Evolutionary conservation across 2,888 invertebrate species (phyloP).

Genomic region (Netelia inedita): DNA sequence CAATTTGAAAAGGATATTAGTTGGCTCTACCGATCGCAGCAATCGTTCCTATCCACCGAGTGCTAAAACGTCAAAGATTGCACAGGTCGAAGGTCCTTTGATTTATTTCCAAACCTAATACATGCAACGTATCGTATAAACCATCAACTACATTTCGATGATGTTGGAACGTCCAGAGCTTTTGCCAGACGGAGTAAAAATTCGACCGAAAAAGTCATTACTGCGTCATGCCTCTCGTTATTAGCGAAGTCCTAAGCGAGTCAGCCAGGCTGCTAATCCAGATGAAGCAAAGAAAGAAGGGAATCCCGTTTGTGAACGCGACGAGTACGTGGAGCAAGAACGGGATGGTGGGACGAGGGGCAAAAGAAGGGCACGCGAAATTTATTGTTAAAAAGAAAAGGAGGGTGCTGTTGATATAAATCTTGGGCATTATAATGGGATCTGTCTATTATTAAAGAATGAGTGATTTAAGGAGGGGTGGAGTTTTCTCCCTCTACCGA

Average conservation of each 20-base stretch:
- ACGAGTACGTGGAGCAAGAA: conserved; percentile 33
- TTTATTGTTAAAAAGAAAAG: conserved; percentile 85
- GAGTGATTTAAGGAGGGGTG: conserved; percentile 85
- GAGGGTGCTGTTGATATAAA: conserved; percentile 83
- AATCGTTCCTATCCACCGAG: too few relatives aligned
- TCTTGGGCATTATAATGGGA: conserved; percentile 85
- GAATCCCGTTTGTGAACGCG: conserved; percentile 51
- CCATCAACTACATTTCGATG: not conserved
- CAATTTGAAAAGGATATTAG: too few relatives aligned
- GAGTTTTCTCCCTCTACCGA: conserved; percentile 76
- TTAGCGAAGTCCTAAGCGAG: conserved; percentile 75
- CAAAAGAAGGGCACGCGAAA: conserved; percentile 79
- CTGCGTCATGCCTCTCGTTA: conserved; percentile 68
- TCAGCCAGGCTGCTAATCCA: conserved; percentile 67
- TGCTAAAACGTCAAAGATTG: too few relatives aligned
- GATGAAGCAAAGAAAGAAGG: conserved; percentile 35
- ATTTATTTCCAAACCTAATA: not conserved
- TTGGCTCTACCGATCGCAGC: too few relatives aligned
- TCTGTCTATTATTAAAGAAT: conserved; percentile 86
- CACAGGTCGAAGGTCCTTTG: too few relatives aligned
- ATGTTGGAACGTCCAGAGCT: not conserved
- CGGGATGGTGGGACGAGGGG: conserved; percentile 27
- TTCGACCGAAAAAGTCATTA: conserved; percentile 36
- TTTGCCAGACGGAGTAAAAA: not conserved
- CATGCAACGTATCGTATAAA: not conserved